Conservation (phyloP, 2,797 vertebrate genomes). For the Dryobates pubescens region DNA sequence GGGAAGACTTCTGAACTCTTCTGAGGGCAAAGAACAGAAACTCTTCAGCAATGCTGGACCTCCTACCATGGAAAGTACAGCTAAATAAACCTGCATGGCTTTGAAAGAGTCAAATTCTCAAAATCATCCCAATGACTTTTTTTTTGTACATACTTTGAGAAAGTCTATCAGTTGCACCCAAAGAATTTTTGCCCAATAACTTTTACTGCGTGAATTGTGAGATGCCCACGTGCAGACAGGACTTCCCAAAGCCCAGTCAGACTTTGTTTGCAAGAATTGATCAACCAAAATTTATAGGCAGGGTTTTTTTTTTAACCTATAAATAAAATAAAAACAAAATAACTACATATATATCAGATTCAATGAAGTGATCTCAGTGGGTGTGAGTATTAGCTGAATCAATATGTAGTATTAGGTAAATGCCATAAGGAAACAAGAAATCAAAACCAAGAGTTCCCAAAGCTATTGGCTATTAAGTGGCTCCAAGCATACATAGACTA, state of each 20-base stretch:
- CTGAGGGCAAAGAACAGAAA: neutral
- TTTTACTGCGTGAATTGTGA: neutral
- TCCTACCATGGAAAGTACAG: neutral
- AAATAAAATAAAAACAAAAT: neutral
- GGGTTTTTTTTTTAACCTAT: neutral
- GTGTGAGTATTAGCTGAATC: neutral
- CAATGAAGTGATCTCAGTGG: neutral
- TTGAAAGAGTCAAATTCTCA: neutral
- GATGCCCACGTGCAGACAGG: neutral
- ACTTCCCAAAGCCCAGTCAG: neutral
- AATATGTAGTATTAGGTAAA: neutral
- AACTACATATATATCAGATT: neutral
- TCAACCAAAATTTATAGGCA: neutral
- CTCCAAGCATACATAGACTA: neutral
- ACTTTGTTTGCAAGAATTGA: neutral
- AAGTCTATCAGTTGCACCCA: neutral
- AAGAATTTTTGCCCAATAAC: neutral
- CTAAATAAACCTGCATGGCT: neutral
- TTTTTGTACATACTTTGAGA: neutral
- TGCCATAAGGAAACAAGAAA: neutral
- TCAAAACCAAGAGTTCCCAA: neutral
- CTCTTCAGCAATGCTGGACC: neutral
- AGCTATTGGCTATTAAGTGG: neutral
- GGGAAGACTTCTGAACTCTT: neutral
- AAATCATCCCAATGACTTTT: neutral